phyloP scores from a whole-genome alignment of 2,888 invertebrate species.

The Sesia bembeciformis region DNA sequence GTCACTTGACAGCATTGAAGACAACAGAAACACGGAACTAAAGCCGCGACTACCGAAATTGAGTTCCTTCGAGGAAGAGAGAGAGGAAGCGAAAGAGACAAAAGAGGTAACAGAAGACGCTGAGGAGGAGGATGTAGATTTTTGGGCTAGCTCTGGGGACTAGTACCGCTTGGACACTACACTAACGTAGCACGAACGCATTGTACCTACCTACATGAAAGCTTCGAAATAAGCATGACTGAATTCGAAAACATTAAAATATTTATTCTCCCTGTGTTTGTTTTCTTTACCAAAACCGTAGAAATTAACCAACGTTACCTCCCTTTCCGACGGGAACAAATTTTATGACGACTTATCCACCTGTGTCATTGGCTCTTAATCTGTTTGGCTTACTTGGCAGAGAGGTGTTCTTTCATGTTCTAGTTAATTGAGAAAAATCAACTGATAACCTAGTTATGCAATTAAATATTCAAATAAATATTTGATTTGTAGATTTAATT shows the following conservation, averaged over 20 bases:
- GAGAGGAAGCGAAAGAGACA: conserved; percentile 31
- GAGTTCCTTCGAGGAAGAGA: conserved; percentile 59
- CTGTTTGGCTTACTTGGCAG: too few species aligned
- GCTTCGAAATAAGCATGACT: conserved; percentile 65
- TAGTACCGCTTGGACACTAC: conserved; percentile 37
- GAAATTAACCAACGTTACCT: conserved; percentile 2
- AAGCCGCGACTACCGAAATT: conserved; percentile 38
- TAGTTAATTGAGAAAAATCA: too few species aligned
- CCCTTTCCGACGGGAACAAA: conserved; percentile 9
- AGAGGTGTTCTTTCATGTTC: too few species aligned
- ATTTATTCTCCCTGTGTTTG: conserved; percentile 39
- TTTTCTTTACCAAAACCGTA: conserved; percentile 36
- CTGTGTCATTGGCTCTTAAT: too few species aligned
- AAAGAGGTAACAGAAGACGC: conserved; percentile 55
- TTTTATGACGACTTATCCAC: too few species aligned
- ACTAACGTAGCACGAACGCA: conserved; percentile 40
- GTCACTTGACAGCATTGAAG: conserved; percentile 35
- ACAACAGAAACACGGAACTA: conserved; percentile 19
- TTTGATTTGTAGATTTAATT: too few species aligned
- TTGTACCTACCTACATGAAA: conserved; percentile 22
- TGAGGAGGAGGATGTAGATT: conserved; percentile 48
- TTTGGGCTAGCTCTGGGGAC: conserved; percentile 63
- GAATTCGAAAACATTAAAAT: conserved; percentile 50
- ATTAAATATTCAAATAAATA: too few species aligned
- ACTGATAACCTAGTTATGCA: too few species aligned